Evolutionary conservation across 2,797 vertebrate species (phyloP), one percentile per base, ranked within the genome.

Genomic region (Cygnus olor): DNA sequence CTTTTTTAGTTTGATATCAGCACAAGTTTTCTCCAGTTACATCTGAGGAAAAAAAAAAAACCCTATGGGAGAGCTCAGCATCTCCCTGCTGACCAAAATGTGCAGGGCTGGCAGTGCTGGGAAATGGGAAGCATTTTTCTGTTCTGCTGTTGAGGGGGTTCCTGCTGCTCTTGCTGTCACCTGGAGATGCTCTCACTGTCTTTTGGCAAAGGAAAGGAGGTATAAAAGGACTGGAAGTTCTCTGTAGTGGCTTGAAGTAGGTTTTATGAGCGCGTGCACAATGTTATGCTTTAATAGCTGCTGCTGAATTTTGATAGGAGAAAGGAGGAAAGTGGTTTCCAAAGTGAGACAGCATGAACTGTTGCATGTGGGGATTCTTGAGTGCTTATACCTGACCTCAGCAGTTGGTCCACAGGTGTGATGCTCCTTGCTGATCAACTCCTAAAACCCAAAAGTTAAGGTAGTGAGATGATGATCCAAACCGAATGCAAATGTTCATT

Each of bases 161-260:
- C 17, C 3, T 56, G 25, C 56, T 78, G 42, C 27, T 88, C 5
- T 70, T 69, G 3, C 68, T 54, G 36, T 36, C 20, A 4, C 32
- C 8, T n/a, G 11, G 32, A 72, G 71, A 27, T 30, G 27, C 0
- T 3, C 36, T 84, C 0, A 0, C 14, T 49, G 2, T 56, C 8
- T 79, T 51, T 30, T 60, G 32, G 38, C 47, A 42, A 36, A 7
- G 49, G 27, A 49, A 83, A 63, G 18, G 17, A 4, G 6, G 5
- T 32, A 11, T 14, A 15, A 82, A 63, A 6, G 34, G 34, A 8
- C 34, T 63, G 14, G 19, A 56, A 79, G n/a, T 72, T 81, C 20
- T 49, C 40, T 60, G 34, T 12, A 7, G 14, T 47, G 40, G 12
- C 36, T 78, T 72, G n/a, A 74, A 70, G n/a, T 16, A 60, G 44